phyloP scores from a whole-genome alignment of 2,797 vertebrate species.

The Myiotriccus ornatus region DNA sequence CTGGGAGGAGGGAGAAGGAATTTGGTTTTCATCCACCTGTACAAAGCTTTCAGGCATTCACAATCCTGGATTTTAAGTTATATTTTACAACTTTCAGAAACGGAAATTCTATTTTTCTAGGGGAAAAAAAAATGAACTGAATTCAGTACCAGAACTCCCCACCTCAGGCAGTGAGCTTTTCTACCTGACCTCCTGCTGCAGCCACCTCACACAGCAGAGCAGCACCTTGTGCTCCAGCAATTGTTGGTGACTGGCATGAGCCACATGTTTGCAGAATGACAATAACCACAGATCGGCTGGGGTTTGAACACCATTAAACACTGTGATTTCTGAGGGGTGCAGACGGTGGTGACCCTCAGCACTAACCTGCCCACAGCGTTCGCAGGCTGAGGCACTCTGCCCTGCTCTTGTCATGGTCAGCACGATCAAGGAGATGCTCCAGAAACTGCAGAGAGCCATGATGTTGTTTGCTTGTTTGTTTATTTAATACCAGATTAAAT shows the following conservation, averaged over 20 bases:
- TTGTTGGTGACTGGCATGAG: neutral
- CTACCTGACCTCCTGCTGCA: neutral
- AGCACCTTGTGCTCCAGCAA: neutral
- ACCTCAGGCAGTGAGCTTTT: neutral
- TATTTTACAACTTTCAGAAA: neutral
- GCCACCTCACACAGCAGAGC: rapidly evolving
- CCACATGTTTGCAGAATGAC: neutral
- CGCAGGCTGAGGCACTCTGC: neutral
- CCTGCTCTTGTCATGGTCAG: rapidly evolving
- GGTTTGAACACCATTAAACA: neutral
- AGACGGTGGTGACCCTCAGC: neutral
- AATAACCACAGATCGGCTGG: neutral
- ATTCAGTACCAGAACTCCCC: neutral
- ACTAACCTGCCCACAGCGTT: neutral
- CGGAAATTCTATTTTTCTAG: neutral
- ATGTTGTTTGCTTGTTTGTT: neutral
- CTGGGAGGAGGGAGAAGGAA: neutral
- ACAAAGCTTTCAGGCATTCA: neutral
- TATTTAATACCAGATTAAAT: neutral
- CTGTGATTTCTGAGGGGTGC: neutral
- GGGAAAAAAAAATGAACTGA: rapidly evolving
- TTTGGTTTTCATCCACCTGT: neutral
- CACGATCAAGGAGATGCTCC: rapidly evolving
- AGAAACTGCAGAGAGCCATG: neutral
- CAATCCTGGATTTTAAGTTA: neutral